Evolutionary conservation across 2,888 invertebrate species (phyloP), one percentile per base, ranked within the genome.

Genomic region (Drosophila trichaetosa): DNA sequence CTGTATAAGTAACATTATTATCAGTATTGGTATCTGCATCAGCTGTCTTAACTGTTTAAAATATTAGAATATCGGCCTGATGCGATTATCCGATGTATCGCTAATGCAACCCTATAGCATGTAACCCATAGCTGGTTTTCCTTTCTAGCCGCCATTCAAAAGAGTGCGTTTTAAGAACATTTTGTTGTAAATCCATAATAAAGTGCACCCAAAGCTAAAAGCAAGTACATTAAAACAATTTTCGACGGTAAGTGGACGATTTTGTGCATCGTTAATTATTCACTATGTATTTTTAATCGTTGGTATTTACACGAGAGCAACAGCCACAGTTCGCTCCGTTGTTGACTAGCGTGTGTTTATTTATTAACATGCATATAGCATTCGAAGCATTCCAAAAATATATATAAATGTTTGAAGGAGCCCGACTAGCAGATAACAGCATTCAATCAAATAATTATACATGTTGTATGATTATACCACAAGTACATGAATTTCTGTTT

Each of bases 61-160:
- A 21, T 29, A 13, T 13, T n/a, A 40, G 3, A 42, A 57, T 31
- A 57, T 57, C 4, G 16, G 5, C 40, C 40, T 31, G 13, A 21
- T 31, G 57, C 38, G 38, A 36, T 18, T 33, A 38, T 38, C 53
- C 70, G 80, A 75, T 77, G 46, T 56, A 10, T 69, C 66, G 66
- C 75, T 59, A 24, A 7, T 75, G 62, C 78, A 80, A 78, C 78
- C 13, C 76, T 80, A 8, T 38, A 62, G 24, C 67, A 42, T 56
- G 85, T 69, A 61, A 70, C 89, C 54, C 59, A 57, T 73, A 68
- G 40, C 46, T 75, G 73, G 64, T 86, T 83, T 75, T 83, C 68
- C 77, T 78, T 72, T 69, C 70, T 87, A 71, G 74, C 78, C 78
- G 78, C 81, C 82, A 90, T 90, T 90, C 87, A 90, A 87, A 87